These are phyloP conservation scores for Piaya cayana DNA, from an alignment of 2,113 vertebrate species.

Conservation along the genomic window DNA sequence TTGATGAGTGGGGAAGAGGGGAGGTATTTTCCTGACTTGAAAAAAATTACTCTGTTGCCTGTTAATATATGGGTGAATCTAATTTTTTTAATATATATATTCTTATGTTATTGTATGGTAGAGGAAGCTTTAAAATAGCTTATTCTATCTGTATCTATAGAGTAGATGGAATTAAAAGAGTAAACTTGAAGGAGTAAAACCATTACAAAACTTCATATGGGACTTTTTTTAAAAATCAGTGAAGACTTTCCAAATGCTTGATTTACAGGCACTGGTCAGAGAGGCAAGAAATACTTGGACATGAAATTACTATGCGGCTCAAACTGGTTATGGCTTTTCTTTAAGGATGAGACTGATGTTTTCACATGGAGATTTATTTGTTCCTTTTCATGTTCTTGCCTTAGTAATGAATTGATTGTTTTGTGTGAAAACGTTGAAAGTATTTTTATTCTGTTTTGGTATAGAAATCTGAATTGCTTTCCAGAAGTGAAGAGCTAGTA, in stretches of 20 bases:
- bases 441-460: neutral
- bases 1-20: neutral
- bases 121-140: neutral
- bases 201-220: neutral
- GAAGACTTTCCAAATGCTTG: neutral
- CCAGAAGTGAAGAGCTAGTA: neutral
- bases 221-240: neutral
- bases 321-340: neutral
- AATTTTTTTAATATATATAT: neutral
- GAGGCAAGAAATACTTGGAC: neutral
- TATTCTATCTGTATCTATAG: neutral
- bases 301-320: neutral
- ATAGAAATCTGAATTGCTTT: neutral
- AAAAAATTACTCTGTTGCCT: neutral
- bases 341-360: neutral
- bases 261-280: neutral
- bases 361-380: neutral
- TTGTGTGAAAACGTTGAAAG: neutral
- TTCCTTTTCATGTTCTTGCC: neutral
- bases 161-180: neutral
- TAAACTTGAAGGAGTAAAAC: neutral
- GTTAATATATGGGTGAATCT: neutral
- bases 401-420: neutral
- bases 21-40: neutral
- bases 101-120: neutral